Base-by-base conservation (phyloP, 2,797 vertebrate genomes). In the Astyanax mexicanus region DNA sequence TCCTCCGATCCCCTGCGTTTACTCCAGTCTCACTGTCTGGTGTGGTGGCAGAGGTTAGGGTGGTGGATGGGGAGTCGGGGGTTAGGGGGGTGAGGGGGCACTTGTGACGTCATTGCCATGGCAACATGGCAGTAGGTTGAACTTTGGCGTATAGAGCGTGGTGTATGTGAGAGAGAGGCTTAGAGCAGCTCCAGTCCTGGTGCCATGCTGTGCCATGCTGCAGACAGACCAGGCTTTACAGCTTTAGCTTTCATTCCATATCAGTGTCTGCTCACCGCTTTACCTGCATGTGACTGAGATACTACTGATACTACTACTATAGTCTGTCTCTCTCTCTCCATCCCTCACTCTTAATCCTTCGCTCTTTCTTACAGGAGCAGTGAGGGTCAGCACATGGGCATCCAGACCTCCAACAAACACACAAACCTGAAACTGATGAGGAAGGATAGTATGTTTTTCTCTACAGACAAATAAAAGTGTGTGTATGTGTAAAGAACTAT, bases 111-210 rank as follows among this genome's bases (percentile, higher is more conserved):
- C n/a, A 61, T 78, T 72, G 69, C 71, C 65, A 64, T 80, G 54
- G 51, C 57, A 80, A 80, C 62, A n/a, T 38, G 72, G 60, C 78
- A 71, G 65, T 62, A 69, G 58, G 57, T 65, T 69, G 64, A 66
- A 45, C 55, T 70, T 75, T 65, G 64, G 54, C 29, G 65, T 52
- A 69, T 62, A 19, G 23, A 23, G 61, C 2, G 12, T 29, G 64
- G 45, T 72, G 70, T 62, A 32, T 35, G 25, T 80, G 57, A 6
- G 6, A 15, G 29, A n/a, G 42, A 15, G 13, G n/a, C n/a, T 17
- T 25, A 32, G 64, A 32, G 29, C 29, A 32, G 32, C 44, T 69
- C 40, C 57, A 72, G 38, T 51, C 64, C 23, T 32, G 21, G 57
- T 64, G 29, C 5, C 29, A 32, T 32, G 29, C 32, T 21, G 57